Evolutionary conservation across 2,797 vertebrate genomes (phyloP).

Genomic region (Odontamblyopus lacepedii): DNA sequence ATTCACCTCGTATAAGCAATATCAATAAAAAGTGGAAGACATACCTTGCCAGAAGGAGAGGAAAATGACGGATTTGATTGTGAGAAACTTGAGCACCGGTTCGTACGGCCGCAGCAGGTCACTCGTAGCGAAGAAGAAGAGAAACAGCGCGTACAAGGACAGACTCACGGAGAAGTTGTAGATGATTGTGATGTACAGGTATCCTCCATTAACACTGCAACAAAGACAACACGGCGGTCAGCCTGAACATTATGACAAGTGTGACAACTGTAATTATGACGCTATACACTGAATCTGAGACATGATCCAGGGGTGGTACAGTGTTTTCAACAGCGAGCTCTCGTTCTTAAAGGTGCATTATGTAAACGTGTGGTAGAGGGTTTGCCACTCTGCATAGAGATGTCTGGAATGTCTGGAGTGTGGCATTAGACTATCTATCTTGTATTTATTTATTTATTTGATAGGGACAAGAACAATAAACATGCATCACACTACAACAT

Average conservation of each 20-base stretch:
- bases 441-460: too few relatives aligned
- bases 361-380: too few relatives aligned
- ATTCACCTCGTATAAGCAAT: background rate
- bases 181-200: constrained; percentile 94
- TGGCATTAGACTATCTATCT: too few relatives aligned
- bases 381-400: too few relatives aligned
- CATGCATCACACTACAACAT: too few relatives aligned
- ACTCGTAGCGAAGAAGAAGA: constrained; percentile 93
- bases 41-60: constrained; percentile 97
- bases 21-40: background rate
- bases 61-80: constrained; percentile 97
- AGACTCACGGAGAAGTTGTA: constrained; percentile 95
- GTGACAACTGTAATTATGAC: too few relatives aligned
- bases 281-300: too few relatives aligned
- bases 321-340: background rate
- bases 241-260: background rate
- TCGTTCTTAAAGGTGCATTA: too few relatives aligned
- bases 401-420: too few relatives aligned
- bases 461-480: too few relatives aligned
- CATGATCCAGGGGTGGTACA: background rate
- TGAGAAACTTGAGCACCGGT: constrained; percentile 94
- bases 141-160: constrained; percentile 91
- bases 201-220: constrained; percentile 86
- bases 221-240: background rate
- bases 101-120: constrained; percentile 89